phyloP scores from a whole-genome alignment of 1,140 invertebrate species.

The Micrasema longulum region DNA sequence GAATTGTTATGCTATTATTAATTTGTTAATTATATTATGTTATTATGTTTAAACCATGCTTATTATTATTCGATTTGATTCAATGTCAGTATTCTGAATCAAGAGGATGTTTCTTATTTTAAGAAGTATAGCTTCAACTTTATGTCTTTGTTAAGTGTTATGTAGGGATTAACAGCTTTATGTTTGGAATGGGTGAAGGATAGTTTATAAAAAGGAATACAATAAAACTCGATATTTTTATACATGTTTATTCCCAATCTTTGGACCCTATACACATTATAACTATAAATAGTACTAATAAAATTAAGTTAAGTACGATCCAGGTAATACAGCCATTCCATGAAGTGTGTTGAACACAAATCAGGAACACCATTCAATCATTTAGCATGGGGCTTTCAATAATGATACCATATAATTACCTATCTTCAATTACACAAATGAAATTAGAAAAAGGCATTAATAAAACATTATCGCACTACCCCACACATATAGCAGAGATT shows the following conservation, averaged over 20 bases:
- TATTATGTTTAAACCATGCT: too few species aligned
- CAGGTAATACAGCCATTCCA: slow-evolving; percentile 53
- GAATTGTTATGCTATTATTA: too few species aligned
- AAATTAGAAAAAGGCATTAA: slow-evolving; percentile 6
- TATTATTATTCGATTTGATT: too few species aligned
- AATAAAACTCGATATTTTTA: slow-evolving; percentile 63
- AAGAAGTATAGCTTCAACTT: too few species aligned
- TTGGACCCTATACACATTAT: slow-evolving; percentile 71
- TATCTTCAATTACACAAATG: slow-evolving; percentile 10
- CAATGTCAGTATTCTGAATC: too few species aligned
- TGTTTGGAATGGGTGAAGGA: too few species aligned
- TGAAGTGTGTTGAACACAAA: slow-evolving; percentile 4
- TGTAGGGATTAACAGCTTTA: too few species aligned
- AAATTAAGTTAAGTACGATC: slow-evolving; percentile 55
- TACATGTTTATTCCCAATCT: slow-evolving; percentile 70
- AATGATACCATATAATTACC: neutral
- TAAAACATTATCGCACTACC: neutral
- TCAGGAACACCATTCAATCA: neutral
- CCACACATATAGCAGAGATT: slow-evolving; percentile 5
- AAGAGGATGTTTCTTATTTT: too few species aligned
- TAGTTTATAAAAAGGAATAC: too few species aligned
- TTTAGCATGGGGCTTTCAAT: slow-evolving; percentile 20
- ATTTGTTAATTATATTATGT: too few species aligned
- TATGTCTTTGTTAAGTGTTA: too few species aligned
- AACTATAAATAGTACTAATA: slow-evolving; percentile 69